Conservation (phyloP, 2,113 vertebrate species). For the Telmatochromis sp. region DNA sequence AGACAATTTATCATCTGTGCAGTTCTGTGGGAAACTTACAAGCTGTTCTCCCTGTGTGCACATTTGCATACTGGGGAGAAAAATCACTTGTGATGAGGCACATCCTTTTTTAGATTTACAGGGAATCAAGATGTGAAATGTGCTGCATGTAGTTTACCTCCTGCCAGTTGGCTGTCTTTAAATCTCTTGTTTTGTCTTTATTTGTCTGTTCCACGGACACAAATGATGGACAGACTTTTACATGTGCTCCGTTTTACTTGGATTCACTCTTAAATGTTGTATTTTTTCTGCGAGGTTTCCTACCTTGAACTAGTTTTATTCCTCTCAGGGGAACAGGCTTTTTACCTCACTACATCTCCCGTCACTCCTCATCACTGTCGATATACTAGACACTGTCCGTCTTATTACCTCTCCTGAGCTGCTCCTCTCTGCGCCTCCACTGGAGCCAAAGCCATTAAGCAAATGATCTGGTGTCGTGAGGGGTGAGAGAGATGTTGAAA, state of each 20-base stretch:
- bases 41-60: not conserved
- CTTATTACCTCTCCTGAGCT: not conserved
- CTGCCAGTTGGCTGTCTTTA: not conserved
- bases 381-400: not conserved
- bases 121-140: slow-evolving; percentile 14
- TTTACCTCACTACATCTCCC: slow-evolving; percentile 13
- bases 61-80: not conserved
- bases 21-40: slow-evolving; percentile 18
- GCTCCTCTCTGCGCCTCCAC: not conserved
- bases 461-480: not conserved
- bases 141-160: slow-evolving; percentile 1
- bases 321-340: not conserved
- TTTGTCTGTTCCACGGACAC: slow-evolving; percentile 8
- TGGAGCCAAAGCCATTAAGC: slow-evolving; percentile 7
- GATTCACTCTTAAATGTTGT: not conserved
- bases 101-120: not conserved
- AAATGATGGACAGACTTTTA: not conserved
- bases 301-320: not conserved
- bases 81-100: not conserved
- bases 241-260: not conserved
- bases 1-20: not conserved
- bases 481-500: slow-evolving; percentile 15
- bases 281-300: not conserved
- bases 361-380: not conserved
- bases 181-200: not conserved